Percentiles rank a stretch among this genome's conserved stretches.
phyloP scores from a whole-genome alignment of 2,888 invertebrate species.

The Hartigia nigra region DNA sequence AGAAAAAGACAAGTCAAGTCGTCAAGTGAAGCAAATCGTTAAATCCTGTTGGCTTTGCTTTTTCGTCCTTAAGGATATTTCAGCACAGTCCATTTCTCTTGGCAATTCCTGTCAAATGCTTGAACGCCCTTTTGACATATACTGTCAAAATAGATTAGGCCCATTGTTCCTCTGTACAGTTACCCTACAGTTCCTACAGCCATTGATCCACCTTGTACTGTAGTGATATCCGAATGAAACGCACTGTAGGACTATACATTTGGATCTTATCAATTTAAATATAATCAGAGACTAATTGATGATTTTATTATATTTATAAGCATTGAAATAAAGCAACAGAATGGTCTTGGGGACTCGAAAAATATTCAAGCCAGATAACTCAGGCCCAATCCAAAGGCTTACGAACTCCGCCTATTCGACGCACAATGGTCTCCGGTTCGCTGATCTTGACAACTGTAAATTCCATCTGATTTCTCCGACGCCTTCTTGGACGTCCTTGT shows the following conservation, averaged over 20 bases:
- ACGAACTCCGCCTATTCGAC: neutral
- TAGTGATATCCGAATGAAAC: neutral
- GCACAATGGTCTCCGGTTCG: neutral
- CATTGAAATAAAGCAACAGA: neutral
- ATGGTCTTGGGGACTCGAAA: neutral
- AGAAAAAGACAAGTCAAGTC: neutral
- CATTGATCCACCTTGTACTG: neutral
- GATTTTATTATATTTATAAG: neutral
- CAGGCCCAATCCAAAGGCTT: neutral
- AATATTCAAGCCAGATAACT: neutral
- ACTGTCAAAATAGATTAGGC: slow-evolving; percentile 44
- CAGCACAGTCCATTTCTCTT: neutral
- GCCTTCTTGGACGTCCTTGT: slow-evolving; percentile 3
- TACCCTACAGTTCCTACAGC: neutral
- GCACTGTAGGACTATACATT: neutral
- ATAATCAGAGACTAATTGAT: neutral
- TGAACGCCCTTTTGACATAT: slow-evolving; percentile 23
- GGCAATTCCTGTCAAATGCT: neutral
- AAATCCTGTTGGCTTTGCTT: slow-evolving; percentile 49
- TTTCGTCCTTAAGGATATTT: slow-evolving; percentile 2
- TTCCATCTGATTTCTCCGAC: neutral
- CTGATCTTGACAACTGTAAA: slow-evolving; percentile 1
- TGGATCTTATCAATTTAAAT: neutral
- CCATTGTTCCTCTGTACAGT: neutral
- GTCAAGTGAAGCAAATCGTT: slow-evolving; percentile 38